phyloP scores from a whole-genome alignment of 2,888 invertebrate genomes.

The Drosophila aldrichi region DNA sequence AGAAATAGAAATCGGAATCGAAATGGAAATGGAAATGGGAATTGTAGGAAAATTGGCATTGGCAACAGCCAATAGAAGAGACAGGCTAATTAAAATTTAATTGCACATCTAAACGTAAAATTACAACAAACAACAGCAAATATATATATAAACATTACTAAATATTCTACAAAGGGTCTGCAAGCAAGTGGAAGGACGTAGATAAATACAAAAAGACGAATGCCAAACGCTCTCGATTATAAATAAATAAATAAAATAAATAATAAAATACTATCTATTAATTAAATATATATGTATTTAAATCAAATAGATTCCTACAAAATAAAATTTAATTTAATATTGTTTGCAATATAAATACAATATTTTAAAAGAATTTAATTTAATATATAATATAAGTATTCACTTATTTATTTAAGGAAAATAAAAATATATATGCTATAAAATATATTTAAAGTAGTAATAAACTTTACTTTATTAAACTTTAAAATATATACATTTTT shows the following conservation, averaged over 20 bases:
- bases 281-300: too few relatives aligned
- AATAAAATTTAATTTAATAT: too few relatives aligned
- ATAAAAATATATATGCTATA: too few relatives aligned
- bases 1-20: background rate
- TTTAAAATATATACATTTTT: too few relatives aligned
- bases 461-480: too few relatives aligned
- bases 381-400: too few relatives aligned
- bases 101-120: constrained; percentile 73
- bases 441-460: too few relatives aligned
- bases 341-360: too few relatives aligned
- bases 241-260: background rate
- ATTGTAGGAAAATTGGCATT: constrained; percentile 3
- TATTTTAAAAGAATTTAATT: too few relatives aligned
- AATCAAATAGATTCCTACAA: too few relatives aligned
- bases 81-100: constrained; percentile 78
- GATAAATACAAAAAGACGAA: constrained; percentile 26
- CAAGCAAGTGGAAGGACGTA: background rate
- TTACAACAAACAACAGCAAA: constrained; percentile 64
- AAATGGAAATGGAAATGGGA: background rate
- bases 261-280: too few relatives aligned
- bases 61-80: constrained; percentile 37
- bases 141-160: constrained; percentile 1
- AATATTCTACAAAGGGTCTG: background rate
- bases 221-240: background rate
- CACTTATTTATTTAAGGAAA: too few relatives aligned